Evolutionary conservation across 2,888 invertebrate genomes (phyloP), one percentile per base, ranked within the genome.

Genomic region (Girardia tigrina): DNA sequence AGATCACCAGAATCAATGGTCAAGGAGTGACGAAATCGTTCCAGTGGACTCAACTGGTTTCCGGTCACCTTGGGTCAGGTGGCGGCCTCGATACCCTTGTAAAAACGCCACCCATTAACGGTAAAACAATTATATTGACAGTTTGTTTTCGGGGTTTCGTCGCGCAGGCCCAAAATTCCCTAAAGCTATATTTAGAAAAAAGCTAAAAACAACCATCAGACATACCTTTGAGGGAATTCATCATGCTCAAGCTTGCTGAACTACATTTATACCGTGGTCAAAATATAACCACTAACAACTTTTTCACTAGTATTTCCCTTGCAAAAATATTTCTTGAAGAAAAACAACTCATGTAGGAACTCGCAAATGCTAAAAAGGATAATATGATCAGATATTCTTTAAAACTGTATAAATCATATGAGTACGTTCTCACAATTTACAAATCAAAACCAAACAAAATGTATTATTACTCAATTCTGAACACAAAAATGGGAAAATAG

Each of bases 331-430:
- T 36, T 16, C 36, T 36, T 36, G 36, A 16, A 36, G 16, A 36
- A 36, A 36, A 36, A 36, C n/a, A n/a, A n/a, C n/a, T n/a, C n/a
- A n/a, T 4, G 56, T n/a, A n/a, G 2, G 23, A 56, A 56, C 4
- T 56, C 23, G 56, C 8, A n/a, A 56, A n/a, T n/a, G 56, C n/a
- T 56, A 16, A 56, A 56, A 36, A 56, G 56, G 56, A 56, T 56
- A 56, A 56, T 16, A 56, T 56, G 56, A 56, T 56, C 56, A 4
- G n/a, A 56, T 56, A 56, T 56, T 56, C 56, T 56, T 20, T 23
- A 56, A 56, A 56, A 56, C 56, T 56, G 36, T 36, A 56, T 56
- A 56, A 56, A 56, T 56, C 56, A 56, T 6, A 56, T 56, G 56
- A 56, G n/a, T 56, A 56, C 56, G 56, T 56, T 12, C 56, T 56